phyloP scores from a whole-genome alignment of 2,888 invertebrate species.

The Diaphora mendica region DNA sequence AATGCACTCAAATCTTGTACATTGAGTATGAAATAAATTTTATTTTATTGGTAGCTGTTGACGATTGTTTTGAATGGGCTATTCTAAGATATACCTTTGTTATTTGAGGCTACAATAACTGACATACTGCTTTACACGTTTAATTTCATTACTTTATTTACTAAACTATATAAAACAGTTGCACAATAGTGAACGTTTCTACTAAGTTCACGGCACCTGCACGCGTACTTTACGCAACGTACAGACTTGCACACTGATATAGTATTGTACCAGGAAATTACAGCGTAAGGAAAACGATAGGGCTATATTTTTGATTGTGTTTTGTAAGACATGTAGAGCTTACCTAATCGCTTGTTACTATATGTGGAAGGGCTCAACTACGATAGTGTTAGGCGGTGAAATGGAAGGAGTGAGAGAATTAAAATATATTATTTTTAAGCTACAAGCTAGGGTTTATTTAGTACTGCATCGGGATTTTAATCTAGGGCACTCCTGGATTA shows the following conservation, averaged over 20 bases:
- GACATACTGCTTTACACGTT: background rate
- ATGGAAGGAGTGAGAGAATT: background rate
- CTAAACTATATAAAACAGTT: slow-evolving; percentile 13
- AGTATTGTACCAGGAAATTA: slow-evolving; percentile 56
- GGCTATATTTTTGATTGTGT: slow-evolving; percentile 1
- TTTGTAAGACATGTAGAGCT: slow-evolving; percentile 10
- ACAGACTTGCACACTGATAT: slow-evolving; percentile 35
- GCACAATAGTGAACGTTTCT: slow-evolving; percentile 21
- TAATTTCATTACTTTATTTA: background rate
- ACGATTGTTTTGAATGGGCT: background rate
- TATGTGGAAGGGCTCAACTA: background rate
- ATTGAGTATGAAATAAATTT: too few species aligned
- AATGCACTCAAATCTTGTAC: too few species aligned
- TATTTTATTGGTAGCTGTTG: too few species aligned
- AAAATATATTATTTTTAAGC: background rate
- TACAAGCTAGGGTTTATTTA: too few species aligned
- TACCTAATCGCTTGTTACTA: background rate
- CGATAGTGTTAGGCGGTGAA: background rate
- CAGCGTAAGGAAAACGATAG: slow-evolving; percentile 24
- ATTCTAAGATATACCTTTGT: background rate
- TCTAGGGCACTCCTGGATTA: too few species aligned
- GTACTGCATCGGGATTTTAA: too few species aligned
- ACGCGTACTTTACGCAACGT: slow-evolving; percentile 49
- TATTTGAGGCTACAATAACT: background rate
- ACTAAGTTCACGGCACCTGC: slow-evolving; percentile 55